Evolutionary conservation across 2,113 vertebrate species (phyloP).

Genomic region (Columba livia): DNA sequence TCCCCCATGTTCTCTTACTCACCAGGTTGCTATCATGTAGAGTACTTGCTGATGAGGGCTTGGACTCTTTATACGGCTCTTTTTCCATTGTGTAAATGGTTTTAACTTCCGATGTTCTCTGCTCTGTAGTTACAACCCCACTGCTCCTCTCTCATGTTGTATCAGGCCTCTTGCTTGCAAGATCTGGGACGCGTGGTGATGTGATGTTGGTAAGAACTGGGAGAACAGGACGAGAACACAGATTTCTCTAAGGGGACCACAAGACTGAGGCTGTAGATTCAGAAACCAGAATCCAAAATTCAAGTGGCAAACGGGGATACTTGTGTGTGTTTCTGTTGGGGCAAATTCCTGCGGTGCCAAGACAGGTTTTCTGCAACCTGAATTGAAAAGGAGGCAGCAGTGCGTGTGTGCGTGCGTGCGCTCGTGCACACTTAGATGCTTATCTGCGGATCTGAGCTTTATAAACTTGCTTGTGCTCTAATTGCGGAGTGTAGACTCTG

Average conservation of each 20-base stretch:
- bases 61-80: not conserved
- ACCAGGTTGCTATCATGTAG: not conserved
- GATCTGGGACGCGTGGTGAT: not conserved
- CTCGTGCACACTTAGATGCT: not conserved
- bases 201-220: not conserved
- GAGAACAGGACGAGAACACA: not conserved
- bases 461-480: conserved; percentile 46
- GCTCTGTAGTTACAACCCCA: not conserved
- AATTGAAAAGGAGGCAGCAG: not conserved
- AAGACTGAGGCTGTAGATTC: not conserved
- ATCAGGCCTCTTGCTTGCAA: not conserved
- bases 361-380: not conserved
- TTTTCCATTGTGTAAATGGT: not conserved
- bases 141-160: not conserved
- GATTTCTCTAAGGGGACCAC: not conserved
- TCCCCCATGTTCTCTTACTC: not conserved
- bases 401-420: not conserved
- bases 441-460: conserved; percentile 48
- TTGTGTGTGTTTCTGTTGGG: not conserved
- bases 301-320: not conserved
- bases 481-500: conserved; percentile 35
- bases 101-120: not conserved
- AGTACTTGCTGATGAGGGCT: not conserved
- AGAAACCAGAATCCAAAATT: not conserved
- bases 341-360: not conserved